Conservation (phyloP, 92 coral and sea anemone species). For the Phenganax marumi region DNA sequence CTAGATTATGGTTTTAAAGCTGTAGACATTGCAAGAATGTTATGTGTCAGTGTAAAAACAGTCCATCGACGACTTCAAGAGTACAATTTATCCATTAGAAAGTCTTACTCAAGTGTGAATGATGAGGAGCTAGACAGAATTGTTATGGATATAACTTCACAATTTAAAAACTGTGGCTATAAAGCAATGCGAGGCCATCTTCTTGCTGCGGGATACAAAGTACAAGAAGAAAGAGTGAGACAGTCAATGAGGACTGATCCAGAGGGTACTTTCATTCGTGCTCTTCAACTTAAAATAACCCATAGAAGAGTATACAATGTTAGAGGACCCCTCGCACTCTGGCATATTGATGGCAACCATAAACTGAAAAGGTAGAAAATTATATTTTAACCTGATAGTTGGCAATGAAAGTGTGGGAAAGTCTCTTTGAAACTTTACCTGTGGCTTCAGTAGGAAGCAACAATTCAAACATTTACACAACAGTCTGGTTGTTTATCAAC, state of each 20-base stretch:
- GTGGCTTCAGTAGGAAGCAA: too few species aligned
- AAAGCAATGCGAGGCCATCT: slow-evolving; percentile 54
- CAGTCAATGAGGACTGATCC: slow-evolving; percentile 60
- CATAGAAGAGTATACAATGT: slow-evolving; percentile 59
- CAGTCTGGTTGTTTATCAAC: too few species aligned
- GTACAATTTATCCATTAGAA: slow-evolving; percentile 20
- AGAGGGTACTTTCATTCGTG: slow-evolving; percentile 51
- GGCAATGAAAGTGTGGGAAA: too few species aligned
- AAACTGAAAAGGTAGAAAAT: slow-evolving; percentile 2
- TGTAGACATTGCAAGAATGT: slow-evolving; percentile 25
- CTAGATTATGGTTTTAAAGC: slow-evolving; percentile 37
- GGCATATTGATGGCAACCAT: slow-evolving; percentile 60
- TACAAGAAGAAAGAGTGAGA: slow-evolving; percentile 45
- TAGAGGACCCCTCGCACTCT: slow-evolving; percentile 58
- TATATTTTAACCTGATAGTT: too few species aligned
- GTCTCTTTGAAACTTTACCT: too few species aligned
- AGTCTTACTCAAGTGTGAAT: slow-evolving; percentile 22
- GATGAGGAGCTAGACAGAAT: slow-evolving; percentile 29
- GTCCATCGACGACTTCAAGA: slow-evolving; percentile 28
- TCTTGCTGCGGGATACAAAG: slow-evolving; percentile 43
- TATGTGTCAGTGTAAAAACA: slow-evolving; percentile 25
- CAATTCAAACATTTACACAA: too few species aligned
- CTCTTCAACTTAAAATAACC: slow-evolving; percentile 54
- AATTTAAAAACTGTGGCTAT: slow-evolving; percentile 57
- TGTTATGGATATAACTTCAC: slow-evolving; percentile 30